Conservation (phyloP, 1,140 invertebrate genomes). For the Lamellibrachia luymesi region DNA sequence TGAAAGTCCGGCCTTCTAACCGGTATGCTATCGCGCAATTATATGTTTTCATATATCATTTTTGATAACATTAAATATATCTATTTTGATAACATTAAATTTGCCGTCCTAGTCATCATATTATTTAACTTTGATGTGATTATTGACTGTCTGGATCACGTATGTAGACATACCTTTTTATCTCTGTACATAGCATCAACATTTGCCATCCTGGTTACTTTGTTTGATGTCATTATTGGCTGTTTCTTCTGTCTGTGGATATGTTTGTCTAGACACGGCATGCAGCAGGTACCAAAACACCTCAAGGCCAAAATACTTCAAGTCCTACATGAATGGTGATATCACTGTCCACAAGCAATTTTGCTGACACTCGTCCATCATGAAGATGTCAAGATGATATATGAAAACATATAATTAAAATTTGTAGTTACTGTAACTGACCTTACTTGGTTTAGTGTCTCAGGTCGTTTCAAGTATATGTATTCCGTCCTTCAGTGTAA, state of each 20-base stretch:
- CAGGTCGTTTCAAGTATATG: not conserved
- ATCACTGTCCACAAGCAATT: not conserved
- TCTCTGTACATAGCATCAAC: not conserved
- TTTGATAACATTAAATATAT: not conserved
- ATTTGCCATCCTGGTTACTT: not conserved
- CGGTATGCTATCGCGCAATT: no score
- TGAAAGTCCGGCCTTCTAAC: no score
- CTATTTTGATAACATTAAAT: not conserved
- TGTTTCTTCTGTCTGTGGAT: not conserved
- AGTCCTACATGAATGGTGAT: not conserved
- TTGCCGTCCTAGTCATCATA: not conserved
- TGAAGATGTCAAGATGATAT: not conserved
- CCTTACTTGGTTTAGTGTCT: not conserved
- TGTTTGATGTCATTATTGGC: not conserved
- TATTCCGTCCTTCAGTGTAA: not conserved
- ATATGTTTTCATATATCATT: not conserved
- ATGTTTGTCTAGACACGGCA: not conserved
- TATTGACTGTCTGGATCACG: not conserved
- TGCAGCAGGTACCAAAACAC: not conserved
- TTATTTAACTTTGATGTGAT: not conserved
- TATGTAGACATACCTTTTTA: not conserved
- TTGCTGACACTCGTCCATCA: not conserved
- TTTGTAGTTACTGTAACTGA: not conserved
- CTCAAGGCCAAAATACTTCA: not conserved
- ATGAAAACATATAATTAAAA: not conserved